Percentiles rank a stretch among this genome's conserved stretches.
These are phyloP conservation scores for Mimachlamys varia DNA, from an alignment of 2,888 invertebrate genomes.

Conservation along the genomic window DNA sequence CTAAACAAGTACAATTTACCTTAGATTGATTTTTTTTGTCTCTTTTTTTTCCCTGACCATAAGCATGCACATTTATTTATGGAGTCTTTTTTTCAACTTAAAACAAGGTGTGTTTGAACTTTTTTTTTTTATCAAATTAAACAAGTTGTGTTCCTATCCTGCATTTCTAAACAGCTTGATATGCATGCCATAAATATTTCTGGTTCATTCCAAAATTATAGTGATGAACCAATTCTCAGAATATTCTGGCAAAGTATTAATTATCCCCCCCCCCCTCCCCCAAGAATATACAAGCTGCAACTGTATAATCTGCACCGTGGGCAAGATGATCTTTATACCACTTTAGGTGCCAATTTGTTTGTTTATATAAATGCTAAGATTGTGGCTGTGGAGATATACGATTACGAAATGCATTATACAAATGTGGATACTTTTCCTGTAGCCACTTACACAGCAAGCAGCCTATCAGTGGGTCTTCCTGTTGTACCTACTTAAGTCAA, in stretches of 20 bases:
- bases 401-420: slow-evolving; percentile 34
- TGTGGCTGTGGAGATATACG: slow-evolving; percentile 5
- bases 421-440: slow-evolving; percentile 28
- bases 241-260: neutral
- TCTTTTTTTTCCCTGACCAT: too few species aligned
- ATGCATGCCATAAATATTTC: neutral
- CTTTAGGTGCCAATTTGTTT: slow-evolving; percentile 22
- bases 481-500: slow-evolving; percentile 10
- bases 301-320: neutral
- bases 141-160: too few species aligned
- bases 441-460: slow-evolving; percentile 14
- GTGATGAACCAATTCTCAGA: neutral
- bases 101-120: too few species aligned
- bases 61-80: too few species aligned
- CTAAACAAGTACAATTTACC: too few species aligned
- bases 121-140: too few species aligned
- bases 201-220: neutral
- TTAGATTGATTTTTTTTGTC: too few species aligned
- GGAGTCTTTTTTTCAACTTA: too few species aligned
- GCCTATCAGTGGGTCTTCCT: slow-evolving; percentile 25
- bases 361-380: slow-evolving; percentile 29
- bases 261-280: neutral
- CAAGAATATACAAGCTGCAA: neutral
- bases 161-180: too few species aligned
- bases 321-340: slow-evolving; percentile 3